Percentiles rank a stretch among this genome's conserved stretches.
phyloP scores from a whole-genome alignment of 2,113 vertebrate species.

The Antechinus stuartii region DNA sequence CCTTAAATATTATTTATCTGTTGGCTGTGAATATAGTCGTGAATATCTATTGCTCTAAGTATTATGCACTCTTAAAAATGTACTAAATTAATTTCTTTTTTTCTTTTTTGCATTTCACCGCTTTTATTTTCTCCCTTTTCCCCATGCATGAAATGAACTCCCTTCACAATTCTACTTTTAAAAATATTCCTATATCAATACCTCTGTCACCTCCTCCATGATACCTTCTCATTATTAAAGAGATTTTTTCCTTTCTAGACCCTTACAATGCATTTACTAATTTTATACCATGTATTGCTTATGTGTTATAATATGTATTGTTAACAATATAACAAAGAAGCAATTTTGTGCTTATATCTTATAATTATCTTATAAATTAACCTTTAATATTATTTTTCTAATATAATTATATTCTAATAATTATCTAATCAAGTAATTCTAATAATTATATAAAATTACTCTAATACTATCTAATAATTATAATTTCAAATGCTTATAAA shows the following conservation, averaged over 20 bases:
- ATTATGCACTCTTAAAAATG: slow-evolving; percentile 40
- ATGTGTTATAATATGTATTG: background rate
- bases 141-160: background rate
- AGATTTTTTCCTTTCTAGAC: background rate
- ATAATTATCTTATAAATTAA: background rate
- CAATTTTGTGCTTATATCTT: background rate
- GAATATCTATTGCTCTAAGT: slow-evolving; percentile 56
- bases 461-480: too few species aligned
- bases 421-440: too few species aligned
- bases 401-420: too few species aligned
- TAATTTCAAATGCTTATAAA: slow-evolving; percentile 53
- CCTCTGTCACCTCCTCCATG: background rate
- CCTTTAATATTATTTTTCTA: slow-evolving; percentile 37
- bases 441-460: too few species aligned
- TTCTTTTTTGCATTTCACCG: background rate
- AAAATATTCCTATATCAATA: background rate
- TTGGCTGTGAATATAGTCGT: slow-evolving; percentile 43
- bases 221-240: background rate
- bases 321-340: too few species aligned
- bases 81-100: slow-evolving; percentile 20
- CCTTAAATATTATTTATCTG: slow-evolving; percentile 36
- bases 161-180: background rate
- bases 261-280: background rate
- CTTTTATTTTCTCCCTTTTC: background rate
- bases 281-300: background rate